Base-by-base conservation (phyloP, 1,140 invertebrate species). In the Pseudomyrmex concolor region DNA sequence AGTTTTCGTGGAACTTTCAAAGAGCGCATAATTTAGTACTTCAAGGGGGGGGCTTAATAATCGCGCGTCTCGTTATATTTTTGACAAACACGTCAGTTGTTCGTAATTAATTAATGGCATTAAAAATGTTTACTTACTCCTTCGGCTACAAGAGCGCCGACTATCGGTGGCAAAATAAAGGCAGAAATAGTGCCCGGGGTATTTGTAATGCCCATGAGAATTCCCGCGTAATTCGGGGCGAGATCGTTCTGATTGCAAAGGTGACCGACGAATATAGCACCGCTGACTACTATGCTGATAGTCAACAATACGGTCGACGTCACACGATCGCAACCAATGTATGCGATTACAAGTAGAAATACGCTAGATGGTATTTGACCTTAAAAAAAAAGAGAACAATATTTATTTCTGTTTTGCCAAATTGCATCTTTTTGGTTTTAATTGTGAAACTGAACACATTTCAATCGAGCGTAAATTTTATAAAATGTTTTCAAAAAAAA, bases 221-320 rank as follows among this genome's bases (percentile, higher is more conserved):
- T 97, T 86, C 96, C 97, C 54, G 98, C 97, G 92, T 96, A 98
- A 91, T 98, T 97, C 13, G 97, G 97, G 0, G 98, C 97, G 84
- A 99, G 97, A 92, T 98, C 98, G 91, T 98, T 98, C 88, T 98
- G 97, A 94, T 98, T 98, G 45, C 96, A 96, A 13, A 98, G 95
- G 93, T 97, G 98, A 9, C 98, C 98, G 85, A 97, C 96, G 94
- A 97, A 98, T 96, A 98, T 97, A 59, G 96, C 96, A 12, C 97
- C 97, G 86, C 96, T 96, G 73, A 96, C 92, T 15, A 97, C 96
- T 59, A 98, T 96, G 19, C 96, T 97, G 0, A 95, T 77, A 1
- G 96, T 96, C 91, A 97, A 96, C 1, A 98, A 91, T 1, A 95
- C 93, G 2, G 98, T 96, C 1, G 97, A 97, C 0, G 95, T 90